phyloP scores from a whole-genome alignment of 1,140 invertebrate species.

The Lucilia sericata region DNA sequence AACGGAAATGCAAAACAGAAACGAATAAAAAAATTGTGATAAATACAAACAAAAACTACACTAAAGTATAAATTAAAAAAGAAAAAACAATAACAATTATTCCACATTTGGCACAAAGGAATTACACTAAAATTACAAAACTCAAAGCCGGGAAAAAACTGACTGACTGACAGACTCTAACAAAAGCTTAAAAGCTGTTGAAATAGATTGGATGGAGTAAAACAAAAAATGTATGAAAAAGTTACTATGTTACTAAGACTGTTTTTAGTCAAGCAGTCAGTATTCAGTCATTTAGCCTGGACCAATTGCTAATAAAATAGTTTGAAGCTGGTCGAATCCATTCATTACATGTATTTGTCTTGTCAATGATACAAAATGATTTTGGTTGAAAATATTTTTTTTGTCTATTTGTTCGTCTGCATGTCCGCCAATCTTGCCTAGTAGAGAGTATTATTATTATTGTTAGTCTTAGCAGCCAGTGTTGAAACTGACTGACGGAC shows the following conservation, averaged over 20 bases:
- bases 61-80: background rate
- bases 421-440: background rate
- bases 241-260: conserved; percentile 33
- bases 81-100: background rate
- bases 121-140: background rate
- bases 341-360: background rate
- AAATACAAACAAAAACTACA: background rate
- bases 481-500: background rate
- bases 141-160: background rate
- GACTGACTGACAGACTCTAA: too few species aligned
- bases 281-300: background rate
- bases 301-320: background rate
- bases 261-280: background rate
- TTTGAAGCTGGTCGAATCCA: background rate
- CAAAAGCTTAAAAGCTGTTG: background rate
- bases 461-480: background rate
- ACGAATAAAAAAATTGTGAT: background rate
- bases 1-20: conserved; percentile 29
- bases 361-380: background rate
- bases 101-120: background rate
- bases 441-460: too few species aligned
- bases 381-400: background rate
- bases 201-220: background rate
- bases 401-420: background rate
- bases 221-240: background rate